phyloP scores from a whole-genome alignment of 2,797 vertebrate species.

The Sebastes kiyomatsui region DNA sequence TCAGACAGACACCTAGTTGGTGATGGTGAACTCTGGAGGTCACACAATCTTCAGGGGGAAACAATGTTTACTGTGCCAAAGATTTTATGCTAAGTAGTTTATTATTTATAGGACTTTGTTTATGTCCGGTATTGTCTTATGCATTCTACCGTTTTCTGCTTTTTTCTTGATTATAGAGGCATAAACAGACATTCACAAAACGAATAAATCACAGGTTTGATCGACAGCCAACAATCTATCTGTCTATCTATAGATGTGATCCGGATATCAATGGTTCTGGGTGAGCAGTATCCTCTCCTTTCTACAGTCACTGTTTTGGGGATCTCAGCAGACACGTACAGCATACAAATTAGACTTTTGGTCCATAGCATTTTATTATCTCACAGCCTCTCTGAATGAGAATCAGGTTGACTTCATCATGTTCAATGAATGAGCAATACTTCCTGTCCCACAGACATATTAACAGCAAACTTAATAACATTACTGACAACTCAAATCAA shows the following conservation, averaged over 20 bases:
- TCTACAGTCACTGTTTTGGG: conserved; percentile 21
- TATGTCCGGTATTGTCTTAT: neutral
- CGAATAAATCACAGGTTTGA: conserved; percentile 8
- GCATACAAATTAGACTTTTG: conserved; percentile 41
- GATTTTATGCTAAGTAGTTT: conserved; percentile 54
- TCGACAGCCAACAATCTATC: neutral
- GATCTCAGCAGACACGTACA: conserved; percentile 11
- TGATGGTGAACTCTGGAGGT: conserved; percentile 58
- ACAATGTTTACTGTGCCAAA: conserved; percentile 47
- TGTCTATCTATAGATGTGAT: neutral
- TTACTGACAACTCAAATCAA: neutral
- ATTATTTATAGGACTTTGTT: conserved; percentile 44
- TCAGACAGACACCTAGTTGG: conserved; percentile 51
- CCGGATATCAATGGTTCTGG: neutral
- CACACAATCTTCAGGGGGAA: conserved; percentile 51
- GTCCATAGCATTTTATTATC: conserved; percentile 41
- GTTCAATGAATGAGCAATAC: conserved; percentile 11
- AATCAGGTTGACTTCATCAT: conserved; percentile 23
- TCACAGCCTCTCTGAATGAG: conserved; percentile 24
- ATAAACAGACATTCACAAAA: neutral
- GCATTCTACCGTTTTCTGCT: neutral
- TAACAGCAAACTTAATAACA: conserved; percentile 10
- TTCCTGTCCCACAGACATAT: conserved; percentile 19
- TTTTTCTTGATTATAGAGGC: neutral
- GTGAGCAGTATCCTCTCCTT: neutral